Percentiles rank a stretch among this genome's conserved stretches.
Conservation (phyloP, 2,113 vertebrate genomes). For the Aegotheles bennettii region DNA sequence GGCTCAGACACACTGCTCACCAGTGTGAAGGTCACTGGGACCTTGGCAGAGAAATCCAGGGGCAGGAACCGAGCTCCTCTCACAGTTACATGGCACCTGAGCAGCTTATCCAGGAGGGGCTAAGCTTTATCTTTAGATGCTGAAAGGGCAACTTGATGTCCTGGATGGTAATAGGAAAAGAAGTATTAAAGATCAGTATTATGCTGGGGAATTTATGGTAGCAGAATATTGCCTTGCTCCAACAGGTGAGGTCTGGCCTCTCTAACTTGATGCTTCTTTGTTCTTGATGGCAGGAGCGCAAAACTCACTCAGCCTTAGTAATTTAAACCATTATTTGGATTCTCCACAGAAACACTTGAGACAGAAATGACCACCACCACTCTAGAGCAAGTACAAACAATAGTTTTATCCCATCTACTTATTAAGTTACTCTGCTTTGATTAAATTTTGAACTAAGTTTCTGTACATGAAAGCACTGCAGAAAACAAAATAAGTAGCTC, state of each 20-base stretch:
- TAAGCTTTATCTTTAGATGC: neutral
- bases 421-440: neutral
- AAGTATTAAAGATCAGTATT: neutral
- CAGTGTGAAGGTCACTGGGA: neutral
- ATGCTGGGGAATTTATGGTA: neutral
- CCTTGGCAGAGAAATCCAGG: neutral
- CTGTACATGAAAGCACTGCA: neutral
- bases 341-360: neutral
- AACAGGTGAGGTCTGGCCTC: neutral
- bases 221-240: neutral
- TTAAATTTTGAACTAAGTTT: neutral
- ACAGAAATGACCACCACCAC: neutral
- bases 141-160: neutral
- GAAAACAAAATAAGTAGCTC: neutral
- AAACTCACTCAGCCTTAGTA: neutral
- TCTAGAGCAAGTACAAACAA: neutral
- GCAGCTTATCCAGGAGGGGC: neutral
- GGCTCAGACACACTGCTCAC: neutral
- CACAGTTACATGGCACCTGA: neutral
- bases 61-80: neutral
- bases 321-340: neutral
- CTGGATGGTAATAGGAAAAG: neutral
- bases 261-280: neutral
- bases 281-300: neutral
- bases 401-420: neutral